These are phyloP conservation scores for Cheirogaleus medius DNA, from an alignment of 2,113 vertebrate genomes.

Conservation along the genomic window DNA sequence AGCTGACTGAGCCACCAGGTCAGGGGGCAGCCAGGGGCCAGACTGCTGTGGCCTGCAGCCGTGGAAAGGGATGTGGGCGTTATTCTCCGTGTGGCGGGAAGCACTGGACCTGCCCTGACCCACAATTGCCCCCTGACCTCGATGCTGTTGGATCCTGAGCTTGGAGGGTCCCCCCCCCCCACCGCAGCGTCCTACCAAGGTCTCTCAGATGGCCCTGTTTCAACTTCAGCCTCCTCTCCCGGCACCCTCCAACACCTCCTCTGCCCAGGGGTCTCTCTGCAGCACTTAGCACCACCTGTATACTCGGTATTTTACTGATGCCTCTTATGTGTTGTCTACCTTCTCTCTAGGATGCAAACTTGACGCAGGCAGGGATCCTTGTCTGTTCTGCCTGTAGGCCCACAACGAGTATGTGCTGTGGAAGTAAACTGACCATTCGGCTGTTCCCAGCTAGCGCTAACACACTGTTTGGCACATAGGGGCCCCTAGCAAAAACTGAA, in stretches of 20 bases:
- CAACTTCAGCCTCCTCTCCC: not conserved
- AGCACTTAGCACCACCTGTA: not conserved
- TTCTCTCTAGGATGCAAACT: not conserved
- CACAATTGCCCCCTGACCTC: not conserved
- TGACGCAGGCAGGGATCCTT: not conserved
- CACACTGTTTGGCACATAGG: accelerated
- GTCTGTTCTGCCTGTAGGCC: not conserved
- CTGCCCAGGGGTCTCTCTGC: not conserved
- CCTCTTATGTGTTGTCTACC: not conserved
- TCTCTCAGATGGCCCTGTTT: not conserved
- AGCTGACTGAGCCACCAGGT: not conserved
- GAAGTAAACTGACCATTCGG: not conserved
- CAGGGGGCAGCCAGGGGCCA: not conserved
- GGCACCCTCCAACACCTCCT: not conserved
- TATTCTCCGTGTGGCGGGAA: not conserved
- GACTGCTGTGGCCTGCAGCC: not conserved
- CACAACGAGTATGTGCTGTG: not conserved
- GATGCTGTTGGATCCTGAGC: not conserved
- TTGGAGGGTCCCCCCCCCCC: not conserved
- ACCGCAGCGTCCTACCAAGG: not conserved
- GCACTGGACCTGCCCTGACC: not conserved
- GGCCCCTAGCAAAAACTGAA: not conserved
- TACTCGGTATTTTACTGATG: not conserved
- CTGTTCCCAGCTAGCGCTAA: not conserved
- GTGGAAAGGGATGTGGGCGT: not conserved